phyloP scores from a whole-genome alignment of 2,888 invertebrate species.

The Aproaerema taeniolella region DNA sequence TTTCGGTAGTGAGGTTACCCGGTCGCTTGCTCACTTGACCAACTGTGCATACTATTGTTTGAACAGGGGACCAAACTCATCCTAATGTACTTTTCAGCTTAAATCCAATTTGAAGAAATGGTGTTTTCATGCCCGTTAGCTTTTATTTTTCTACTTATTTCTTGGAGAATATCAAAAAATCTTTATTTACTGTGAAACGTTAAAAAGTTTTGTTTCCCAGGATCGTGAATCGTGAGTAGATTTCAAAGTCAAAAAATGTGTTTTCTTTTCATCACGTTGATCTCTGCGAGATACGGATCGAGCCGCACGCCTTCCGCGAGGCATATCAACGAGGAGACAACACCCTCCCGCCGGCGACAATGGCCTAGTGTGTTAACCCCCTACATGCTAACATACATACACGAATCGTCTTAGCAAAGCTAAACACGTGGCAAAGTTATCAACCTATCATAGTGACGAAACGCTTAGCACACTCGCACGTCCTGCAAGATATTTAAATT shows the following conservation, averaged over 20 bases:
- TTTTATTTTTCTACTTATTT: too few relatives aligned
- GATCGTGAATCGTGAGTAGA: constrained; percentile 50
- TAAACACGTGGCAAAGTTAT: constrained; percentile 12
- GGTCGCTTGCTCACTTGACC: too few relatives aligned
- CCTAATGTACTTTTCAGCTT: too few relatives aligned
- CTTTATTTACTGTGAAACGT: constrained; percentile 42
- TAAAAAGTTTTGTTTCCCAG: constrained; percentile 41
- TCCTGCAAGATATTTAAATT: constrained; percentile 8
- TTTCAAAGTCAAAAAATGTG: constrained; percentile 46
- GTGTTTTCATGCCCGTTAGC: too few relatives aligned
- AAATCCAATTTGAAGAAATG: too few relatives aligned
- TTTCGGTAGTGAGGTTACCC: too few relatives aligned
- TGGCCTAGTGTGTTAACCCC: too few relatives aligned
- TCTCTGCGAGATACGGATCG: constrained; percentile 31
- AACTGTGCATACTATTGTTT: too few relatives aligned
- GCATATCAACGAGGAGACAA: constrained; percentile 31
- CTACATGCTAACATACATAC: neutral
- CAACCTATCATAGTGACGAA: constrained; percentile 8
- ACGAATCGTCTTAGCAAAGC: neutral
- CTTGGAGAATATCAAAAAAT: too few relatives aligned
- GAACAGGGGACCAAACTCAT: too few relatives aligned
- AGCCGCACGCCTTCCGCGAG: constrained; percentile 41
- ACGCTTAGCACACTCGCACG: constrained; percentile 13
- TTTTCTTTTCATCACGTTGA: constrained; percentile 39
- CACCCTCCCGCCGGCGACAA: neutral